A percentile compares a stretch with the other conserved stretches of the same genome.
Evolutionary conservation across 92 coral and sea anemone genomes (phyloP).

Genomic region (Galaxea fascicularis): DNA sequence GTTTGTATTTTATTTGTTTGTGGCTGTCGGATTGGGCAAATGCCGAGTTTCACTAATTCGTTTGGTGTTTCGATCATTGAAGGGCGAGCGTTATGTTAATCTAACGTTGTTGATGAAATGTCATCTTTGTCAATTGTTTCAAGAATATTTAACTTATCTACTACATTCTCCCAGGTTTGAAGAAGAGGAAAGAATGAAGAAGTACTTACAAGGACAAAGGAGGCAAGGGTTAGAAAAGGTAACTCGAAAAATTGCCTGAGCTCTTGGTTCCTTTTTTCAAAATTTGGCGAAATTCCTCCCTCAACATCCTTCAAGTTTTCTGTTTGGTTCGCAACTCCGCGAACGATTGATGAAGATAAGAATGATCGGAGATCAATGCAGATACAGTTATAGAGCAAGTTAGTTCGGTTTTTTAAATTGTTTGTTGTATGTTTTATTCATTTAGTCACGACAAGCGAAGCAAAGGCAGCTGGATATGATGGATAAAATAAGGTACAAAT

Average conservation of each 20-base stretch:
- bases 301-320: too few species aligned
- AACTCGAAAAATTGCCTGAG: neutral
- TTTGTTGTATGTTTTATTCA: neutral
- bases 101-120: neutral
- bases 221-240: constrained; percentile 91
- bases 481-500: constrained; percentile 81
- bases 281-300: too few species aligned
- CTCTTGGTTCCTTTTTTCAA: too few species aligned
- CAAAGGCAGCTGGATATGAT: constrained; percentile 88
- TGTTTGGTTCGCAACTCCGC: too few species aligned
- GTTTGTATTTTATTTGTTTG: too few species aligned
- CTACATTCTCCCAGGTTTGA: constrained; percentile 66
- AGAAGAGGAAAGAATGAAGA: constrained; percentile 87
- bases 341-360: too few species aligned
- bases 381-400: neutral
- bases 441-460: constrained; percentile 81
- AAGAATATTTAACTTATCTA: neutral
- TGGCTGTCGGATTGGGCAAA: too few species aligned
- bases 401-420: neutral
- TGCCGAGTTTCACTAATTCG: too few species aligned
- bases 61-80: too few species aligned
- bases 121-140: neutral
- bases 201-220: constrained; percentile 91
- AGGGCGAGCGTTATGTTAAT: too few species aligned
- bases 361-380: neutral